Percentiles rank a stretch among this genome's conserved stretches.
Conservation (phyloP, 2,888 invertebrate species). For the Epirrhoe tristata region DNA sequence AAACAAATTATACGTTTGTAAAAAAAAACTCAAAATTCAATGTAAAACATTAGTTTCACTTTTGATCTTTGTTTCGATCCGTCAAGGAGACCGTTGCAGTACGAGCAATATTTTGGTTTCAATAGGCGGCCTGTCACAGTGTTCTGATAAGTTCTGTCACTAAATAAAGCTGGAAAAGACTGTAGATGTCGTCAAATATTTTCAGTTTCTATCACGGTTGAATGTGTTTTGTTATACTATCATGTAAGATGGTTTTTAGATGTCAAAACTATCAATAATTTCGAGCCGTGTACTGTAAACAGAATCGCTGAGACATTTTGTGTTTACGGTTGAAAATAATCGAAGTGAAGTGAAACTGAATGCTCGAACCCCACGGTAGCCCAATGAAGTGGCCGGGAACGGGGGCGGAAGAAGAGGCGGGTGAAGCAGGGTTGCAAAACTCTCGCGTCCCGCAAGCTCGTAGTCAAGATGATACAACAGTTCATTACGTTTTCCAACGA, state of each 20-base stretch:
- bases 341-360: slow-evolving; percentile 79
- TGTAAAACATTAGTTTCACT: slow-evolving; percentile 60
- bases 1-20: slow-evolving; percentile 59
- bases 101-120: slow-evolving; percentile 83
- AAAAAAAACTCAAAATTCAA: slow-evolving; percentile 50
- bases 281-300: slow-evolving; percentile 56
- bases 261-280: slow-evolving; percentile 55
- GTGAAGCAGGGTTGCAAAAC: slow-evolving; percentile 83
- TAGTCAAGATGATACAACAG: slow-evolving; percentile 94
- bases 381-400: slow-evolving; percentile 93
- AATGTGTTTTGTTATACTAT: slow-evolving; percentile 59
- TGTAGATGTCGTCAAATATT: slow-evolving; percentile 63
- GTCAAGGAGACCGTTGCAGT: slow-evolving; percentile 82
- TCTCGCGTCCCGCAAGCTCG: slow-evolving; percentile 89
- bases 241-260: slow-evolving; percentile 65
- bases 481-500: slow-evolving; percentile 95
- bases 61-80: slow-evolving; percentile 85
- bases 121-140: slow-evolving; percentile 80
- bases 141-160: slow-evolving; percentile 77
- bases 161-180: slow-evolving; percentile 70
- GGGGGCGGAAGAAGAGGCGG: slow-evolving; percentile 87
- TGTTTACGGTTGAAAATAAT: slow-evolving; percentile 71
- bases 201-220: slow-evolving; percentile 56
- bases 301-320: slow-evolving; percentile 64
- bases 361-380: slow-evolving; percentile 86